These are phyloP conservation scores for Merops nubicus DNA, from an alignment of 2,113 vertebrate species.

Conservation along the genomic window DNA sequence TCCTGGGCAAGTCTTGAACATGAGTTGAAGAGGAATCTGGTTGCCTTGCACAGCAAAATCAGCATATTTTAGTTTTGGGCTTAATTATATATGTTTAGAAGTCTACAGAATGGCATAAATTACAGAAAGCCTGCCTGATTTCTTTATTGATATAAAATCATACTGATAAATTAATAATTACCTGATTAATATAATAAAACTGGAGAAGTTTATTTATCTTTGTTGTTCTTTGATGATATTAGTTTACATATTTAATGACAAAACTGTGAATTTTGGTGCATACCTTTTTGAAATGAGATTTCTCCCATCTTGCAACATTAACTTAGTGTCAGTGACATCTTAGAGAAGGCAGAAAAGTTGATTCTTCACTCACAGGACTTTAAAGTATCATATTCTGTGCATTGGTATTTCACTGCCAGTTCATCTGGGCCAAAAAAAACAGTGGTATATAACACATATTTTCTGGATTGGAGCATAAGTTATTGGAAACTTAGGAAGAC, in stretches of 20 bases:
- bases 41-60: background rate
- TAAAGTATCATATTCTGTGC: background rate
- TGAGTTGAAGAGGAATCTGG: background rate
- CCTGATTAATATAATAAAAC: background rate
- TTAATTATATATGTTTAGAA: background rate
- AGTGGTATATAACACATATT: background rate
- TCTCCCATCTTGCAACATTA: background rate
- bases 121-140: background rate
- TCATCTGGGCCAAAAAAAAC: background rate
- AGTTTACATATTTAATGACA: background rate
- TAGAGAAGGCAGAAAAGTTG: background rate
- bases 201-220: background rate
- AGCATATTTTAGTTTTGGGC: background rate
- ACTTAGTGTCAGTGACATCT: background rate
- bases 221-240: background rate
- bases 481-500: background rate
- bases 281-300: background rate
- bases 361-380: background rate
- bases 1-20: background rate
- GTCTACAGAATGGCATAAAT: background rate
- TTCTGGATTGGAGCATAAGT: background rate
- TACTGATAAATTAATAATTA: background rate
- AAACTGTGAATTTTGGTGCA: background rate
- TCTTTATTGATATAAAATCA: background rate
- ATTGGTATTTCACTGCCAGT: background rate